Conservation (phyloP, 2,113 vertebrate genomes). For the Podarcis cretensis region DNA sequence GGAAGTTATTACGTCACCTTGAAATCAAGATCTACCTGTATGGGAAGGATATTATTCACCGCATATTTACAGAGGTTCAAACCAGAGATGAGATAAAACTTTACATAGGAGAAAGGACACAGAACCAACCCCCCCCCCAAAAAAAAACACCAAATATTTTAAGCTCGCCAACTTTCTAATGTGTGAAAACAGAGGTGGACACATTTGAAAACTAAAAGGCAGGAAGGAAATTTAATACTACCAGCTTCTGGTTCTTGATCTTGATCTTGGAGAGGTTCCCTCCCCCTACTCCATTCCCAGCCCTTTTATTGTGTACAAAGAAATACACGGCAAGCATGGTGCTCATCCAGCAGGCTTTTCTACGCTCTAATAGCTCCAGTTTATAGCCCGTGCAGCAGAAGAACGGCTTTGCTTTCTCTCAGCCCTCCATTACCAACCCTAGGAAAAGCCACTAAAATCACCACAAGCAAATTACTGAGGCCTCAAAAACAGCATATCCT, state of each 20-base stretch:
- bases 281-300: too few relatives aligned
- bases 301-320: background rate
- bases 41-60: constrained; percentile 37
- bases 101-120: constrained; percentile 1
- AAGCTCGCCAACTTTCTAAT: constrained; percentile 23
- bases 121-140: too few relatives aligned
- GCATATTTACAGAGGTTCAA: constrained; percentile 1
- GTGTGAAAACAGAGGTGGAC: rapidly evolving
- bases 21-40: constrained; percentile 48
- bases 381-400: background rate
- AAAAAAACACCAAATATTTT: background rate
- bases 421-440: background rate
- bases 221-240: constrained; percentile 33
- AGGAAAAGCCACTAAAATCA: constrained; percentile 22
- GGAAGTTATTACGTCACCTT: constrained; percentile 43
- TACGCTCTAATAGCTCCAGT: background rate
- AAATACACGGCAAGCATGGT: constrained; percentile 20
- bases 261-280: constrained; percentile 17
- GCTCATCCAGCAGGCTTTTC: background rate
- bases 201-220: constrained; percentile 40
- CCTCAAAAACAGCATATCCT: constrained; percentile 15
- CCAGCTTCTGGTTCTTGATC: constrained; percentile 25
- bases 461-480: background rate
- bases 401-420: constrained; percentile 10
- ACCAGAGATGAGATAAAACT: background rate